Conservation (phyloP, 64 coral and sea anemone genomes). For the Actinia equina region DNA sequence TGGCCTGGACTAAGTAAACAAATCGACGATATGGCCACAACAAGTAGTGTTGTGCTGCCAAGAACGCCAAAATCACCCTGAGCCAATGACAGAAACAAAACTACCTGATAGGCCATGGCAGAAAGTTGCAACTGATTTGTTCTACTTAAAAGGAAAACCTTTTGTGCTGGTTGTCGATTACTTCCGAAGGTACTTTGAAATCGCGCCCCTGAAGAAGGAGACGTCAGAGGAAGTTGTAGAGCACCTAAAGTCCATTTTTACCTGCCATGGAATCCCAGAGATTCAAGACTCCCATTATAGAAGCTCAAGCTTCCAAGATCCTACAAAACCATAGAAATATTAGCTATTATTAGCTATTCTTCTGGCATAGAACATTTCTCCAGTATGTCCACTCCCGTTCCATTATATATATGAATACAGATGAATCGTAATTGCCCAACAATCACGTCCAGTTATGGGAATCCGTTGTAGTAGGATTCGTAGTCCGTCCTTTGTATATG, state of each 20-base stretch:
- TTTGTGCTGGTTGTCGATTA: constrained; percentile 54
- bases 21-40: constrained; percentile 20
- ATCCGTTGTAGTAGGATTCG: too few relatives aligned
- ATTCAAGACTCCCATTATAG: too few relatives aligned
- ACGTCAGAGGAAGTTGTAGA: background rate
- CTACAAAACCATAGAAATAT: too few relatives aligned
- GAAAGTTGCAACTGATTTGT: constrained; percentile 49
- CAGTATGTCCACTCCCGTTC: too few relatives aligned
- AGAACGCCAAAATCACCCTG: background rate
- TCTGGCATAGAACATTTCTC: too few relatives aligned
- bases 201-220: constrained; percentile 28
- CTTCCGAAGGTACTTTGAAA: constrained; percentile 55
- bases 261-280: background rate
- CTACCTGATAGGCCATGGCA: constrained; percentile 32
- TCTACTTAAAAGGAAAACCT: constrained; percentile 12
- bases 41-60: constrained; percentile 12
- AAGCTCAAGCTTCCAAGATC: too few relatives aligned
- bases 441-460: too few relatives aligned
- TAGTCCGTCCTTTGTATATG: too few relatives aligned
- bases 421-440: too few relatives aligned
- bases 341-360: too few relatives aligned
- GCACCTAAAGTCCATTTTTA: background rate
- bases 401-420: too few relatives aligned
- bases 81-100: constrained; percentile 28
- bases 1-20: constrained; percentile 49